phyloP scores from a whole-genome alignment of 2,113 vertebrate genomes.

The Spheniscus mendiculus region DNA sequence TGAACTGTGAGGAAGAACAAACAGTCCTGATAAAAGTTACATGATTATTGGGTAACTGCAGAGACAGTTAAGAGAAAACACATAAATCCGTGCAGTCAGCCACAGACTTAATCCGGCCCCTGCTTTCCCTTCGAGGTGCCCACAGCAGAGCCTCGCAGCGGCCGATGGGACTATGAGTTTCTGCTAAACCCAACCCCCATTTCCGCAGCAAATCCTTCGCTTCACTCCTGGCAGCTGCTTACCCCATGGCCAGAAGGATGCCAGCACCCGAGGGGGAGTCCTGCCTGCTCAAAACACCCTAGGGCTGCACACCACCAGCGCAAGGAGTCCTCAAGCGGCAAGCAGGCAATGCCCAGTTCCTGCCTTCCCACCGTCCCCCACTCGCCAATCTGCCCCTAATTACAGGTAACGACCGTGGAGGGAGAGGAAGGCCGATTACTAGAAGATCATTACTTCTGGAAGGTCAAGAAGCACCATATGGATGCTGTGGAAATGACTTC shows the following conservation, averaged over 20 bases:
- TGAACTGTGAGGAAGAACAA: not conserved
- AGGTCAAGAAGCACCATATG: not conserved
- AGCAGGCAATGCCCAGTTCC: not conserved
- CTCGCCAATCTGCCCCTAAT: not conserved
- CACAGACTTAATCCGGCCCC: not conserved
- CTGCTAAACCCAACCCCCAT: not conserved
- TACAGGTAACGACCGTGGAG: fast-evolving
- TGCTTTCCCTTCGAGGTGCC: not conserved
- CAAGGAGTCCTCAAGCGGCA: not conserved
- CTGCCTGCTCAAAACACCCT: not conserved
- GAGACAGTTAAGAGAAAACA: not conserved
- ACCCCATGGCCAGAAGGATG: not conserved
- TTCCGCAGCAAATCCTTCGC: not conserved
- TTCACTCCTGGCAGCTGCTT: not conserved
- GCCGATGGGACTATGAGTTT: fast-evolving
- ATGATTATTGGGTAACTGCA: not conserved
- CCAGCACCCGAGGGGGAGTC: fast-evolving
- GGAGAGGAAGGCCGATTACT: not conserved
- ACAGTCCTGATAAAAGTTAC: not conserved
- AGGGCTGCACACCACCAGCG: not conserved
- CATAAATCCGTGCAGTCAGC: not conserved
- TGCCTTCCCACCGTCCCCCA: not conserved
- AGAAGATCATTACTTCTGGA: not conserved
- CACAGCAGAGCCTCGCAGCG: not conserved
- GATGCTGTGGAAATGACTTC: not conserved